phyloP scores from a whole-genome alignment of 2,113 vertebrate species.

The Periophthalmus modestus region DNA sequence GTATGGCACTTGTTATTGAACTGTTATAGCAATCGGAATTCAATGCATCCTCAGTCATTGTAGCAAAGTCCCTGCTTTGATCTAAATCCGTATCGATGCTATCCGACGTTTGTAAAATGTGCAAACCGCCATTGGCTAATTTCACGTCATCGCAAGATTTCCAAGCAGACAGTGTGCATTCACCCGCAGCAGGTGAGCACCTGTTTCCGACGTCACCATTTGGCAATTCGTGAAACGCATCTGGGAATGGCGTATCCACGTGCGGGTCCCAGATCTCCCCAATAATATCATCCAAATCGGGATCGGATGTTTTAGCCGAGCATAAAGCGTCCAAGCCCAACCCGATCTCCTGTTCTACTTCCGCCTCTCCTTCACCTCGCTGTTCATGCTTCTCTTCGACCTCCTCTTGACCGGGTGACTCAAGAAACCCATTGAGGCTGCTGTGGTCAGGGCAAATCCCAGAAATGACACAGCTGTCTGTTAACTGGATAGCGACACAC shows the following conservation, averaged over 20 bases:
- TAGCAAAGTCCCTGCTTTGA: background rate
- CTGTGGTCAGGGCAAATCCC: conserved; percentile 29
- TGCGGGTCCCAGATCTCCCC: conserved; percentile 14
- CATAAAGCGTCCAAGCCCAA: background rate
- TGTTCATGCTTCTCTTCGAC: conserved; percentile 7
- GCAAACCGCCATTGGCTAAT: conserved; percentile 76
- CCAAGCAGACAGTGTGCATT: background rate
- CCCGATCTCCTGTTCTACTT: conserved; percentile 15
- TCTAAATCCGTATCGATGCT: background rate
- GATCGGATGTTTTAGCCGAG: background rate
- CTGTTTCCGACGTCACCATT: conserved; percentile 48
- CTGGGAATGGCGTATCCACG: background rate
- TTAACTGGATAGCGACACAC: conserved; percentile 18
- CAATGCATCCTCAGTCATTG: background rate
- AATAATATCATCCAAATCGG: background rate
- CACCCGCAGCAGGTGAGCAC: background rate
- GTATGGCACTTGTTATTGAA: conserved; percentile 47
- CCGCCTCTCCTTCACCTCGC: conserved; percentile 22
- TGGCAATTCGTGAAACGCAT: conserved; percentile 20
- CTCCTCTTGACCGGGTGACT: conserved; percentile 39
- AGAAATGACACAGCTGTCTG: conserved; percentile 42
- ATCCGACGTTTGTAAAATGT: conserved; percentile 36
- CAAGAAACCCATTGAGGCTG: conserved; percentile 71
- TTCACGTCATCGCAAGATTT: conserved; percentile 37
- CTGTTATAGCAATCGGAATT: background rate